These are phyloP conservation scores for Luffia ferchaultella DNA, from an alignment of 2,888 invertebrate species.

Conservation along the genomic window DNA sequence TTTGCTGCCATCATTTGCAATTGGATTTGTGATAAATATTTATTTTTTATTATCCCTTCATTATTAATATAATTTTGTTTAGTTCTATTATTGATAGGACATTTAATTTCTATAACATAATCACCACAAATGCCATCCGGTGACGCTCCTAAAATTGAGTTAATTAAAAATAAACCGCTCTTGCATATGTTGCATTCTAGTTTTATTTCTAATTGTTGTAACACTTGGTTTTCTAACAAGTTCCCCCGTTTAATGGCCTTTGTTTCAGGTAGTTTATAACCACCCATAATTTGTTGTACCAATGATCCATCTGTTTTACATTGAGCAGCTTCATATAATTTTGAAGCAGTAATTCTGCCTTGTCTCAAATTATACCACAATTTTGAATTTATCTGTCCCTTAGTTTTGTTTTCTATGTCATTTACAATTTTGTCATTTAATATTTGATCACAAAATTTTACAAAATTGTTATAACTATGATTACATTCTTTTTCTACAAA, in stretches of 20 bases:
- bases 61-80: background rate
- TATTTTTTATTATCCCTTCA: background rate
- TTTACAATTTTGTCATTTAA: no score
- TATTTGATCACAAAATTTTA: no score
- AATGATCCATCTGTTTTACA: slow-evolving; percentile 8
- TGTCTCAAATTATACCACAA: slow-evolving; percentile 3
- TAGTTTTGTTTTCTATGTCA: background rate
- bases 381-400: background rate
- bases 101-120: slow-evolving; percentile 4
- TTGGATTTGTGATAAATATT: background rate
- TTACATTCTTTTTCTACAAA: background rate
- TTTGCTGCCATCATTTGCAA: background rate
- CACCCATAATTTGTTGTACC: slow-evolving; percentile 8
- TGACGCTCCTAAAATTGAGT: slow-evolving; percentile 1
- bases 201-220: slow-evolving; percentile 1
- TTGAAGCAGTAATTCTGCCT: slow-evolving; percentile 7
- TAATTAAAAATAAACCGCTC: slow-evolving; percentile 1
- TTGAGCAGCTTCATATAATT: slow-evolving; percentile 6
- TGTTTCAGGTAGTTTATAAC: slow-evolving; percentile 7
- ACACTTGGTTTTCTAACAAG: slow-evolving; percentile 1
- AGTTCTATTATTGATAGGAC: background rate
- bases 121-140: slow-evolving; percentile 1
- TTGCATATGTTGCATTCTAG: background rate
- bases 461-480: background rate
- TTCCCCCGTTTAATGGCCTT: slow-evolving; percentile 4